Conservation (phyloP, 2,113 vertebrate species). For the Hystrix brachyura region DNA sequence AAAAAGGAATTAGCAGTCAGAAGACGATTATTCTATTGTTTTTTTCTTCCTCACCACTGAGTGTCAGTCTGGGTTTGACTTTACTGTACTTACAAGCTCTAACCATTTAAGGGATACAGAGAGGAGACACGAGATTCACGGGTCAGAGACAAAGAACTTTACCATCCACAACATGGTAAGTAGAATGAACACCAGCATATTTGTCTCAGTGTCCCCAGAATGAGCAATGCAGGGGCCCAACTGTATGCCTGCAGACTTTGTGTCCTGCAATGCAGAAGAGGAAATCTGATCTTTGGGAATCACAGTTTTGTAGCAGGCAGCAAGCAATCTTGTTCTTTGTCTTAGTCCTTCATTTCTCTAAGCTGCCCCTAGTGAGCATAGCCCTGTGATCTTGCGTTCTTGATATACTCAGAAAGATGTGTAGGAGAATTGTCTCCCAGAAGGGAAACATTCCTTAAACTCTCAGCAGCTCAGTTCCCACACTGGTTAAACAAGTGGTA, state of each 20-base stretch:
- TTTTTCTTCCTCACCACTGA: background rate
- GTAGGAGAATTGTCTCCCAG: too few relatives aligned
- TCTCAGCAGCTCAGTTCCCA: background rate
- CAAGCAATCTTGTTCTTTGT: background rate
- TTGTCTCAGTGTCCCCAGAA: background rate
- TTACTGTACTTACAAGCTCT: background rate
- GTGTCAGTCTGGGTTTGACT: background rate
- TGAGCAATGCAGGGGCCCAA: fast-evolving
- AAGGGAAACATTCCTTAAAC: too few relatives aligned
- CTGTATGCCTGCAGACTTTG: fast-evolving
- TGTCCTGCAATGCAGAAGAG: background rate
- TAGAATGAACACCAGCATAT: fast-evolving
- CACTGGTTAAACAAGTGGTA: background rate
- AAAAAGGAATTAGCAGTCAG: background rate
- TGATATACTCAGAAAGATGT: background rate
- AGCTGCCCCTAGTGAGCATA: background rate
- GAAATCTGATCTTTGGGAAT: background rate
- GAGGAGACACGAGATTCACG: background rate
- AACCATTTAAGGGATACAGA: background rate
- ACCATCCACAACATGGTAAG: background rate
- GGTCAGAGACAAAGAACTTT: background rate
- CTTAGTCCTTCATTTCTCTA: background rate
- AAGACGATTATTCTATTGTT: background rate
- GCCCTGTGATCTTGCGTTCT: background rate
- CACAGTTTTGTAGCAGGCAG: background rate